Evolutionary conservation across 2,113 vertebrate species (phyloP).

Genomic region (Sebastes fasciatus): DNA sequence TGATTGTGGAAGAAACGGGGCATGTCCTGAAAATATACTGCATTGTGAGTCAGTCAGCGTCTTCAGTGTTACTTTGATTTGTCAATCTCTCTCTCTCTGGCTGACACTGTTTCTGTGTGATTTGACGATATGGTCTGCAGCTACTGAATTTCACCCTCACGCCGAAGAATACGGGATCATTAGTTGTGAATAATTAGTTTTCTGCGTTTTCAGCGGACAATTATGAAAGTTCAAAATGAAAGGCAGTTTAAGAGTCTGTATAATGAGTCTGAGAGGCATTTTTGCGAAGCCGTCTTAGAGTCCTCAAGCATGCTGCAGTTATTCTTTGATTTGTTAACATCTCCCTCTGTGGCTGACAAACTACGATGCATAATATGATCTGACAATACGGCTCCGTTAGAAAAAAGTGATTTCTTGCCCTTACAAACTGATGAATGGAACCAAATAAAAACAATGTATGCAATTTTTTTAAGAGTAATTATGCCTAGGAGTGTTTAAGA

Average conservation of each 20-base stretch:
- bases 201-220: slow-evolving; percentile 36
- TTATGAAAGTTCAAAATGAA: slow-evolving; percentile 62
- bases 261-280: slow-evolving; percentile 50
- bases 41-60: slow-evolving; percentile 22
- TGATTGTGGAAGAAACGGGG: not conserved
- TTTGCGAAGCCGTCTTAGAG: slow-evolving; percentile 13
- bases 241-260: slow-evolving; percentile 24
- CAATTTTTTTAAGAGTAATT: slow-evolving; percentile 7
- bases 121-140: slow-evolving; percentile 20
- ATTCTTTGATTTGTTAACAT: slow-evolving; percentile 59
- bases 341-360: slow-evolving; percentile 52
- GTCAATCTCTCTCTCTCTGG: slow-evolving; percentile 22
- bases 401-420: slow-evolving; percentile 22
- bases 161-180: slow-evolving; percentile 37
- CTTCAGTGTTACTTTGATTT: slow-evolving; percentile 45
- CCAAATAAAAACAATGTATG: slow-evolving; percentile 21
- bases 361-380: slow-evolving; percentile 47
- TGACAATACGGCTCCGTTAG: slow-evolving; percentile 30
- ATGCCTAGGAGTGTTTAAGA: slow-evolving; percentile 13
- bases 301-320: slow-evolving; percentile 41
- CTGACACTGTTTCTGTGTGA: slow-evolving; percentile 9
- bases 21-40: slow-evolving; percentile 13
- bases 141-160: slow-evolving; percentile 35
- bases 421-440: slow-evolving; percentile 30
- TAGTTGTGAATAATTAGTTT: slow-evolving; percentile 67